A percentile compares a stretch with the other conserved stretches of the same genome.
These are phyloP conservation scores for Rhagophthalmus giganteus DNA, from an alignment of 2,888 invertebrate species.

Conservation along the genomic window DNA sequence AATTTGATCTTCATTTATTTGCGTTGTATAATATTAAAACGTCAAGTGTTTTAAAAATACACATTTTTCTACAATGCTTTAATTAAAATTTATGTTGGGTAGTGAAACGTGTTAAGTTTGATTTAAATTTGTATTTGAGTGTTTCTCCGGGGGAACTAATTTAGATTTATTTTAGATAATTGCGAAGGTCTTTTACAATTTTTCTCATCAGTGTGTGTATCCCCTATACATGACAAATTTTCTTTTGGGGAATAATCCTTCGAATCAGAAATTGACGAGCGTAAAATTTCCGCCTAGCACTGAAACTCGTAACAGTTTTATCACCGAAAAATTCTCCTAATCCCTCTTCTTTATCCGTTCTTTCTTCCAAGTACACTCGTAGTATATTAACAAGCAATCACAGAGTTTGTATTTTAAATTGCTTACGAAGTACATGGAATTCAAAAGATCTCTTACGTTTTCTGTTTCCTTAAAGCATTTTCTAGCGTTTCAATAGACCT, in stretches of 20 bases:
- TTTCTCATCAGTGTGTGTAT: conserved; percentile 7
- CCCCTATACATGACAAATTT: conserved; percentile 12
- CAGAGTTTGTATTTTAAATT: conserved; percentile 23
- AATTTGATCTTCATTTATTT: too few relatives aligned
- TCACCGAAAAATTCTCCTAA: conserved; percentile 21
- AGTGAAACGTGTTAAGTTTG: conserved; percentile 16
- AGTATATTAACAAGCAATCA: conserved; percentile 24
- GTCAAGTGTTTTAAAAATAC: too few relatives aligned
- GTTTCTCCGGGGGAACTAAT: conserved; percentile 10
- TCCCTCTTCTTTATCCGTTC: conserved; percentile 20
- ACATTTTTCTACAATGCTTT: too few relatives aligned
- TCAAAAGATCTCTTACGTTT: conserved; percentile 17
- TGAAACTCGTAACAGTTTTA: conserved; percentile 22
- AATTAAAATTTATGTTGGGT: conserved; percentile 11
- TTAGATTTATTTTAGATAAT: conserved; percentile 15
- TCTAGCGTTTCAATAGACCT: conserved; percentile 1
- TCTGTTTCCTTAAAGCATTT: conserved; percentile 12
- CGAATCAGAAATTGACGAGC: conserved; percentile 20
- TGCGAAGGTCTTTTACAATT: conserved; percentile 12
- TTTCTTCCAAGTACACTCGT: conserved; percentile 15
- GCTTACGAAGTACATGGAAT: conserved; percentile 16
- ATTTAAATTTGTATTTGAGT: conserved; percentile 18
- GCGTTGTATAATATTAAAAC: too few relatives aligned
- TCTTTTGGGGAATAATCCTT: conserved; percentile 10
- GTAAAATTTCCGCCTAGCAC: conserved; percentile 17